Evolutionary conservation across 2,113 vertebrate species (phyloP).

Genomic region (Laterallus jamaicensis): DNA sequence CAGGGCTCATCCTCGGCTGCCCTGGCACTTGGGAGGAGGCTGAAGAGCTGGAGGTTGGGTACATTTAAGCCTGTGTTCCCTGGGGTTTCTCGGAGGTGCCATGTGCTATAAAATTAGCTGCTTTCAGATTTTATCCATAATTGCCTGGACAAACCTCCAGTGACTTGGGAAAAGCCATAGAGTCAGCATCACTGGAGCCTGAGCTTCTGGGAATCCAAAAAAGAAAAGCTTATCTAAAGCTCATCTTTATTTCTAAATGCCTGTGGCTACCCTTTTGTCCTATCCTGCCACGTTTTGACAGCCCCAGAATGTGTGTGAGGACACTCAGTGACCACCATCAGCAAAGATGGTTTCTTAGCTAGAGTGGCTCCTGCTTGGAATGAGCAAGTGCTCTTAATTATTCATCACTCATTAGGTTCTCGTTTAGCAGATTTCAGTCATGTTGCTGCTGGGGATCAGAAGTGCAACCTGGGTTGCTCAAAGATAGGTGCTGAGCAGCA

Average conservation of each 20-base stretch:
- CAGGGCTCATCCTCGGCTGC: not conserved
- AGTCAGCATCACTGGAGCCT: not conserved
- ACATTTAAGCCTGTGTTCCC: not conserved
- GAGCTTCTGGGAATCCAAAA: not conserved
- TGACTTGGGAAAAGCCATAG: not conserved
- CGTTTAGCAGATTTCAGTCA: not conserved
- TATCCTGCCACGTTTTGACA: not conserved
- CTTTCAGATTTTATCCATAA: not conserved
- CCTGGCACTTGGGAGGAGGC: not conserved
- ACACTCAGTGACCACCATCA: not conserved
- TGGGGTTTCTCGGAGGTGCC: not conserved
- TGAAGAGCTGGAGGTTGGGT: not conserved
- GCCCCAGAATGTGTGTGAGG: not conserved
- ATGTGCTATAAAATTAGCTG: not conserved
- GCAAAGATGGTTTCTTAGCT: not conserved
- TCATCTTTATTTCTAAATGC: not conserved
- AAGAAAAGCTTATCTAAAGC: not conserved
- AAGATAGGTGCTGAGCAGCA: not conserved
- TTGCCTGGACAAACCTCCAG: not conserved
- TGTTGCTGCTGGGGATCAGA: not conserved
- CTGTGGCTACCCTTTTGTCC: not conserved
- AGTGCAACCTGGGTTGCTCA: not conserved
- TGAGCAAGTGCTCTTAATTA: not conserved
- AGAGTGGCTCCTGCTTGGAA: not conserved
- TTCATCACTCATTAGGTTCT: not conserved